Base-by-base conservation (phyloP, 2,113 vertebrate species). In the Marcusenius ussheri region DNA sequence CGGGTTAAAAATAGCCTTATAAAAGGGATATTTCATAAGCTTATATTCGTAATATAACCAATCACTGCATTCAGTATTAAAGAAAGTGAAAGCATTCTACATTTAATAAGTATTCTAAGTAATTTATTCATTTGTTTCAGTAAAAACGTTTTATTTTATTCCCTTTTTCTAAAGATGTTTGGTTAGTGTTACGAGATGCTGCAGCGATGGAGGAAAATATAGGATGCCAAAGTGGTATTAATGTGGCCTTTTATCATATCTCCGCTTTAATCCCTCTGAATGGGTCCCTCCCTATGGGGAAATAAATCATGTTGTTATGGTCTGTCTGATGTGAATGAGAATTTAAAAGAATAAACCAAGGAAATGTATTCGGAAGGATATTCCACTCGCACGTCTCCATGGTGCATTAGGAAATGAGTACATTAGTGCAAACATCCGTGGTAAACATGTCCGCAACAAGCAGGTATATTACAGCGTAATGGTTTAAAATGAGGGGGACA, bases 371-470 rank as follows among this genome's bases (percentile, higher is more conserved):
- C n/a, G 1, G 4, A 13, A 42, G 74, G 35, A 80, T 80, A 19
- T 80, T 42, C 74, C 6, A 2, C 74, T 80, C 0, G 31, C 19
- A 19, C 19, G 74, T 80, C 35, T 17, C 31, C 13, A 17, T 39
- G 74, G 35, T 80, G 74, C 74, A 80, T 80, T 80, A 80, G 74
- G 74, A 42, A 80, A 80, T 80, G 74, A 39, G 74, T 17, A 80
- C 35, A 80, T 42, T 80, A 42, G 74, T 80, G 17, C 74, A 80
- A 80, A 80, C 35, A 19, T 80, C 35, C 6, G 35, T 19, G 35
- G 15, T 7, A 42, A 35, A 42, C 17, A 80, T 42, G 74, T 42
- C 74, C 35, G 74, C 35, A 80, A 15, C 11, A 15, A 6, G 15
- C 13, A 42, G 74, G 39, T 80, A 17, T 19, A 39, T 80, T 80